Evolutionary conservation across 2,797 vertebrate species (phyloP), one percentile per base, ranked within the genome.

Genomic region (Micrastur ruficollis): DNA sequence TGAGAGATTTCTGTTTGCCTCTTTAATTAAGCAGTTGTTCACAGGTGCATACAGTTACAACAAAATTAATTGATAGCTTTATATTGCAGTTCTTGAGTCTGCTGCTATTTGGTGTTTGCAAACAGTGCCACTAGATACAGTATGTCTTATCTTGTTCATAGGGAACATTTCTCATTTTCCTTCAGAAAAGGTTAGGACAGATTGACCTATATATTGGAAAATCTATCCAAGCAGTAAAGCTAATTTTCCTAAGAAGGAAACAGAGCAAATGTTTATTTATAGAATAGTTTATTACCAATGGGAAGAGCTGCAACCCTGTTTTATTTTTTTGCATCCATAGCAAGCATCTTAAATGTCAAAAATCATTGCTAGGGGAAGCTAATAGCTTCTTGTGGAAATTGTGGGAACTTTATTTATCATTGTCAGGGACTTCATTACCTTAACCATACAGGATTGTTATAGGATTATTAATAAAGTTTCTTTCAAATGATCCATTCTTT

Each of bases 51-150:
- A 98, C 96, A 98, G 98, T 98, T 98, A 98, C 98, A 98, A 98
- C 95, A 95, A 98, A 98, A 98, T 98, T 98, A 98, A 98, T 98
- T 98, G 98, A 98, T 98, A 98, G 97, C 97, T 98, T 98, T 98
- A 97, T 98, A 97, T 92, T 89, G 84, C 93, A 83, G 93, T 97
- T 97, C 95, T 97, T 94, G 94, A 96, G 95, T 94, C 95, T 96
- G 95, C 93, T 96, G 79, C 93, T 96, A 87, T 97, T 98, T 96
- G 95, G 96, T 97, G 96, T 96, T 97, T 97, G 90, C 95, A 97
- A 98, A 98, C 93, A 97, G 63, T 95, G 90, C 90, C 36, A 92
- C 97, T 98, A 95, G 87, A 97, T 95, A 83, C 55, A 50, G 31
- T 61, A 88, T 76, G 67, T 95, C 81, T 96, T 96, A 94, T 89